Conservation (phyloP, 1,140 invertebrate genomes). For the Atta cephalotes region DNA sequence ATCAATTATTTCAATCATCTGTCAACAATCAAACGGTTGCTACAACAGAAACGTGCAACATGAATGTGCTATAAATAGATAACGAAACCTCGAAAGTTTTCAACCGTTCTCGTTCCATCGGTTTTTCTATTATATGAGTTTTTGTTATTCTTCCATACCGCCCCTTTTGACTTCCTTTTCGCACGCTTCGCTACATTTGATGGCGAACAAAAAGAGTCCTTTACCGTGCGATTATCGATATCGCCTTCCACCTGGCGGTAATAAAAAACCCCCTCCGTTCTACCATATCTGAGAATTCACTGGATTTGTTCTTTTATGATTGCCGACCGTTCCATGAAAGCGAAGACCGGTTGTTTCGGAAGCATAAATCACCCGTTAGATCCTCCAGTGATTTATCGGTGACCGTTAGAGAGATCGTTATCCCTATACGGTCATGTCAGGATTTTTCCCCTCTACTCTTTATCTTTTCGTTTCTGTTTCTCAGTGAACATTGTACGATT, state of each 20-base stretch:
- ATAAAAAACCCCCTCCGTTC: conserved; percentile 27
- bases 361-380: conserved; percentile 68
- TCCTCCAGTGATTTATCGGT: conserved; percentile 65
- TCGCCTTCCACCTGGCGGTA: conserved; percentile 25
- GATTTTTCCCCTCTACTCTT: conserved; percentile 43
- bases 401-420: conserved; percentile 62
- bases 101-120: neutral
- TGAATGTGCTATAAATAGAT: neutral
- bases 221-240: conserved; percentile 34
- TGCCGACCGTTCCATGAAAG: conserved; percentile 46
- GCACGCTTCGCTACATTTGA: conserved; percentile 28
- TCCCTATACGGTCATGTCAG: conserved; percentile 67
- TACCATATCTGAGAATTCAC: neutral
- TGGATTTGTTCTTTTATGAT: neutral
- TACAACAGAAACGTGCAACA: neutral
- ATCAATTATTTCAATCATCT: conserved; percentile 13
- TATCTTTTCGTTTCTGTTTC: conserved; percentile 58
- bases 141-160: neutral
- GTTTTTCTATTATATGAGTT: conserved; percentile 9
- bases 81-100: conserved; percentile 14
- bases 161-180: neutral
- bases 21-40: neutral
- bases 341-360: conserved; percentile 63
- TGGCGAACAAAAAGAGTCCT: neutral
- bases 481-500: conserved; percentile 46